Percentiles rank a stretch among this genome's conserved stretches.
phyloP scores from a whole-genome alignment of 2,113 vertebrate species.

The Pseudopipra pipra region DNA sequence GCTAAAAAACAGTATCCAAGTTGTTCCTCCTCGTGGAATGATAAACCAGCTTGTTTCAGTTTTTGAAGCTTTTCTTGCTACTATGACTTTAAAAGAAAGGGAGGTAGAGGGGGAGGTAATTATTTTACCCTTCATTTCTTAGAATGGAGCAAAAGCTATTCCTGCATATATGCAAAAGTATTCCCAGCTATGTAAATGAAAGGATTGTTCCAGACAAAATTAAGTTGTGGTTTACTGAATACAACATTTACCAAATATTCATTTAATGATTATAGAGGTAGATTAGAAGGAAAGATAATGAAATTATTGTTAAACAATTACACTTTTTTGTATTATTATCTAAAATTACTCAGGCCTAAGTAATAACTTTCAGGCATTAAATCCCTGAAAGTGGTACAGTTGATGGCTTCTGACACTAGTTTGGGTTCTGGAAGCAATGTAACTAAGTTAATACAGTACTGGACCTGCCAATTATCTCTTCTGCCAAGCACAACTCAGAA shows the following conservation, averaged over 20 bases:
- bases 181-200: neutral
- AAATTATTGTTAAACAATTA: neutral
- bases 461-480: neutral
- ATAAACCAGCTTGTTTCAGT: neutral
- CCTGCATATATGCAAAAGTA: neutral
- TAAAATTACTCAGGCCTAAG: neutral
- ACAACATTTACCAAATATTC: neutral
- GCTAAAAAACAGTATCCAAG: neutral
- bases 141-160: neutral
- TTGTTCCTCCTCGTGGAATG: neutral
- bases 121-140: neutral
- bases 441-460: neutral
- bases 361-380: neutral
- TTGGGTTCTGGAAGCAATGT: neutral
- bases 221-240: neutral
- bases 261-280: neutral
- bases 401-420: neutral
- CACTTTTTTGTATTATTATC: neutral
- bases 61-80: neutral
- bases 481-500: neutral
- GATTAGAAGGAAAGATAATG: neutral
- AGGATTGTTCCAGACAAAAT: neutral
- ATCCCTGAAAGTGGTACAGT: neutral
- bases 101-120: neutral
- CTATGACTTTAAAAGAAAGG: neutral